A percentile compares a stretch with the other conserved stretches of the same genome.
These are phyloP conservation scores for Colletes latitarsis DNA, from an alignment of 1,140 invertebrate species.

Conservation along the genomic window DNA sequence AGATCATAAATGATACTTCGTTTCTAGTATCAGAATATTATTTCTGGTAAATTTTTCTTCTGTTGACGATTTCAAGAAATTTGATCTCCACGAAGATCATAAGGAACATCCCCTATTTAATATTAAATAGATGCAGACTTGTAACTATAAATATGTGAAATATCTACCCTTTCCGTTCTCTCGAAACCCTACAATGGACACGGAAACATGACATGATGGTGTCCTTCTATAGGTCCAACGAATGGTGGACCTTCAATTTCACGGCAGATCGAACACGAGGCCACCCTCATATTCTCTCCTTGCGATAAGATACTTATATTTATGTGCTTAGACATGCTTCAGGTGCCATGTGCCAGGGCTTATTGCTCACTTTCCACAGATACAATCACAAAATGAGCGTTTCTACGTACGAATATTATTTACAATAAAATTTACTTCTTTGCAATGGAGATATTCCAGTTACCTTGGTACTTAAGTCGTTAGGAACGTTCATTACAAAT, in stretches of 20 bases:
- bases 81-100: too few relatives aligned
- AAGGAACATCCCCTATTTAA: too few relatives aligned
- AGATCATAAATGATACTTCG: not conserved
- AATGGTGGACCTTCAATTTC: slow-evolving; percentile 68
- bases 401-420: too few relatives aligned
- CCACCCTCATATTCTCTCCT: slow-evolving; percentile 28
- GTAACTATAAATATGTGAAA: not conserved
- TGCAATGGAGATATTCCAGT: not conserved
- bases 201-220: slow-evolving; percentile 6
- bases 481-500: too few relatives aligned
- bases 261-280: slow-evolving; percentile 59
- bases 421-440: not conserved
- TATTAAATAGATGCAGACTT: not conserved
- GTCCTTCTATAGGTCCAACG: not conserved
- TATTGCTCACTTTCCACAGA: not conserved
- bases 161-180: not conserved
- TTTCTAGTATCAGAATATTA: too few relatives aligned
- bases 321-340: slow-evolving; percentile 66
- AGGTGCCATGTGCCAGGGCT: slow-evolving; percentile 18
- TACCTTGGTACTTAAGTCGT: too few relatives aligned
- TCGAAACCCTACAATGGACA: slow-evolving; percentile 1
- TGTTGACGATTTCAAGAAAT: too few relatives aligned
- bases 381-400: not conserved
- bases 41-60: too few relatives aligned
- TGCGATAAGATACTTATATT: slow-evolving; percentile 67